Evolutionary conservation across 2,888 invertebrate species (phyloP).

Genomic region (Euzophera pinguis): DNA sequence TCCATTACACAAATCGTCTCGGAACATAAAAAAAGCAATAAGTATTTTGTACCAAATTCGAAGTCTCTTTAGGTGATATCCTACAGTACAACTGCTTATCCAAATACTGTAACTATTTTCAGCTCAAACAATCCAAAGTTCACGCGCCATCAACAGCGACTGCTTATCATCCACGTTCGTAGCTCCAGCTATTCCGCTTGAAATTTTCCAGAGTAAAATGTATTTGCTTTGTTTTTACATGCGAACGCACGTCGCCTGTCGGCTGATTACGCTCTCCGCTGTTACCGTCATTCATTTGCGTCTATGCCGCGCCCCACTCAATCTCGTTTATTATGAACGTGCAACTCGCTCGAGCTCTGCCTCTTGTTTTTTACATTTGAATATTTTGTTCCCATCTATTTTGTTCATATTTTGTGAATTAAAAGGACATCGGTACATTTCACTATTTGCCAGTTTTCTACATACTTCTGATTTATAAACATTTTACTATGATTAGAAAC

Average conservation of each 20-base stretch:
- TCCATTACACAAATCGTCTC: no score
- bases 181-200: conserved; percentile 31
- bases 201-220: conserved; percentile 44
- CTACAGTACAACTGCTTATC: neutral
- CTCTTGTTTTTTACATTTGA: conserved; percentile 59
- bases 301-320: conserved; percentile 68
- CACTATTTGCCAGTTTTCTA: no score
- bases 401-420: conserved; percentile 47
- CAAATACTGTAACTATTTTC: neutral
- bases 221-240: conserved; percentile 64
- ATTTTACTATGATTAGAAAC: no score
- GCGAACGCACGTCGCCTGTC: conserved; percentile 59
- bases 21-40: no score
- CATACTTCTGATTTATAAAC: no score
- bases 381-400: conserved; percentile 58
- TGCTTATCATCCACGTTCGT: conserved; percentile 26
- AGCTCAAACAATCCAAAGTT: neutral
- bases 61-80: neutral
- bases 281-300: conserved; percentile 73
- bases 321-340: conserved; percentile 75
- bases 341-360: conserved; percentile 50
- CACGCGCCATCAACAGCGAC: neutral
- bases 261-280: conserved; percentile 67
- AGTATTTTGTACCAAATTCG: no score
- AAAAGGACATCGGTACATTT: conserved; percentile 3